These are phyloP conservation scores for Taurulus bubalis DNA, from an alignment of 2,113 vertebrate genomes.

Conservation along the genomic window DNA sequence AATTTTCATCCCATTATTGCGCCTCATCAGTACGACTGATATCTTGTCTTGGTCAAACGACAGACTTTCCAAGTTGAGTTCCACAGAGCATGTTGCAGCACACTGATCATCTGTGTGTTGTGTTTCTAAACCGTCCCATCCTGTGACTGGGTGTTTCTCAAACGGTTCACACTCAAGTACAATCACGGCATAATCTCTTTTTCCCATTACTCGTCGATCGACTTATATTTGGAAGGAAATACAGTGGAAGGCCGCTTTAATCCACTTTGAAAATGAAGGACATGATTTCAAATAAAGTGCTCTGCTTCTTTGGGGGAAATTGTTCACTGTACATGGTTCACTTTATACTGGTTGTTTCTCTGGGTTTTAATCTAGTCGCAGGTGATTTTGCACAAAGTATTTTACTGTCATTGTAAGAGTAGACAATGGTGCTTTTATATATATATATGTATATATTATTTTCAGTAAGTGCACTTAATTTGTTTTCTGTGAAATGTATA, in stretches of 20 bases:
- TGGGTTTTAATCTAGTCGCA: constrained; percentile 24
- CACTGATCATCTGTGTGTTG: background rate
- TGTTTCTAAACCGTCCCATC: background rate
- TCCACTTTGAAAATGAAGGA: constrained; percentile 47
- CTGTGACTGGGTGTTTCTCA: background rate
- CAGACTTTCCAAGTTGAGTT: constrained; percentile 12
- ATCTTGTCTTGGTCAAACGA: background rate
- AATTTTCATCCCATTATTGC: background rate
- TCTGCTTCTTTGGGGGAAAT: constrained; percentile 26
- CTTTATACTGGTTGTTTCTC: constrained; percentile 22
- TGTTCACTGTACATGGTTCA: constrained; percentile 45
- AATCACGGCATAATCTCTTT: constrained; percentile 63
- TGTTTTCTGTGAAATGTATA: background rate
- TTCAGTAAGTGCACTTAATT: constrained; percentile 28
- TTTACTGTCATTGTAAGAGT: constrained; percentile 36
- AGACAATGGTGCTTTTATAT: constrained; percentile 14
- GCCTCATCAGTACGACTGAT: constrained; percentile 18
- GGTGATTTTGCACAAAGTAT: constrained; percentile 26
- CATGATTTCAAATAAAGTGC: constrained; percentile 18
- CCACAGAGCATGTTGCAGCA: background rate
- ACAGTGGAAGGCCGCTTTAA: constrained; percentile 36
- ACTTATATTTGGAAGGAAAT: constrained; percentile 4
- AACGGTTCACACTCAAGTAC: constrained; percentile 20
- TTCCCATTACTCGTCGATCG: constrained; percentile 40
- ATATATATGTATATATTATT: background rate